Base-by-base conservation (phyloP, 2,888 invertebrate genomes). In the Zygogramma bicolorata region DNA sequence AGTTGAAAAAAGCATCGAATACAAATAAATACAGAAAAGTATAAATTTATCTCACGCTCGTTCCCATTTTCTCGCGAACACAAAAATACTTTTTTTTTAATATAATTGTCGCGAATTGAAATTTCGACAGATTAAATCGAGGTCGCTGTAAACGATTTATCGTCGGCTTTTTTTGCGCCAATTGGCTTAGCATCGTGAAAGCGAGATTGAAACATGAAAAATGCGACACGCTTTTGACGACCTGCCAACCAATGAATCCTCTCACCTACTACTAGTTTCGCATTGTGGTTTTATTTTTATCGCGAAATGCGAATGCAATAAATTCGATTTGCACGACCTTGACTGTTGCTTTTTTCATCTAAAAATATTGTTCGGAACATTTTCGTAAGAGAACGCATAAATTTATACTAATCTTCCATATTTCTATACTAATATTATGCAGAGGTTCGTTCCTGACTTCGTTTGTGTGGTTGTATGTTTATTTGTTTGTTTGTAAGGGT, bases 61-160 rank as follows among this genome's bases (percentile, higher is more conserved):
- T 1, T 46, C 6, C 7, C 15, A 8, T 3, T 20, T 46, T 20
- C 8, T 15, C 7, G 10, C n/a, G 6, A 15, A 25, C 15, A n/a
- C 7, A 53, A 53, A 53, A 53, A 53, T 53, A 53, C 27, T n/a
- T 53, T 53, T 53, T 53, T 53, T 27, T 13, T 27, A 22, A 53
- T 53, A 46, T 20, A 46, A 46, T 8, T 46, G 18, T 53, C 22
- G 53, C 53, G 53, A 27, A 53, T n/a, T n/a, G 25, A 27, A 53
- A 27, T 53, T 53, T 25, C 27, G 25, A 53, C 53, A 53, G 53
- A 53, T n/a, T 25, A 53, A 27, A 53, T 53, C 53, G 53, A 53
- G 53, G 53, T 25, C 53, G 27, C 25, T 8, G 13, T 8, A 22
- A n/a, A 53, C 25, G 7, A 53, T 53, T 53, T 53, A 53, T 53